Conservation (phyloP, 2,113 vertebrate genomes). For the Dromiciops gliroides region DNA sequence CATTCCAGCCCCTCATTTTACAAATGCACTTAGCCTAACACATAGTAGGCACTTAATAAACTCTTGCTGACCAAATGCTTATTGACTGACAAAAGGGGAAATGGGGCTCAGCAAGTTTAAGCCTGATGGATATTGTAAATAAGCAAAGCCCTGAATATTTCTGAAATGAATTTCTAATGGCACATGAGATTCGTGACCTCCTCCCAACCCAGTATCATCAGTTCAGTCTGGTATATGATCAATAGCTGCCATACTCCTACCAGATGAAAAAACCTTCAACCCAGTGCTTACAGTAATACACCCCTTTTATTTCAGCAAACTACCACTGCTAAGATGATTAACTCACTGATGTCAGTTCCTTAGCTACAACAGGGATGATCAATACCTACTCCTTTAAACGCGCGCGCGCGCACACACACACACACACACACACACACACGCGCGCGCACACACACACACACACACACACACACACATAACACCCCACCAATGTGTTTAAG, state of each 20-base stretch:
- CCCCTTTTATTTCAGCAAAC: conserved; percentile 31
- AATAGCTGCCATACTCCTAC: conserved; percentile 10
- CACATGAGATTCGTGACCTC: background rate
- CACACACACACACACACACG: too few relatives aligned
- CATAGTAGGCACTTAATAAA: background rate
- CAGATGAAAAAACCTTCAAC: conserved; percentile 34
- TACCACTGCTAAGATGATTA: conserved; percentile 1
- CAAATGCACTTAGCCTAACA: background rate
- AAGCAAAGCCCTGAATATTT: background rate
- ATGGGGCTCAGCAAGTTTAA: background rate
- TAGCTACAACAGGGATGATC: conserved; percentile 4
- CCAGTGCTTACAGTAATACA: background rate
- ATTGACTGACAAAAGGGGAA: background rate
- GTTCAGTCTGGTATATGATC: background rate
- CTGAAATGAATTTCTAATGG: conserved; percentile 40
- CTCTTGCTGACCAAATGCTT: background rate
- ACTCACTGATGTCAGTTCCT: background rate
- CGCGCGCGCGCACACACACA: too few relatives aligned
- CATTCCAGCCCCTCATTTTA: background rate
- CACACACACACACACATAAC: background rate
- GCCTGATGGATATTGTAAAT: background rate
- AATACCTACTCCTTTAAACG: background rate
- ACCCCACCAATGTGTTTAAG: background rate
- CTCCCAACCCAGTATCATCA: background rate
- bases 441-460: too few relatives aligned